Conservation (phyloP, 1,140 invertebrate genomes). For the Heliconius congener region DNA sequence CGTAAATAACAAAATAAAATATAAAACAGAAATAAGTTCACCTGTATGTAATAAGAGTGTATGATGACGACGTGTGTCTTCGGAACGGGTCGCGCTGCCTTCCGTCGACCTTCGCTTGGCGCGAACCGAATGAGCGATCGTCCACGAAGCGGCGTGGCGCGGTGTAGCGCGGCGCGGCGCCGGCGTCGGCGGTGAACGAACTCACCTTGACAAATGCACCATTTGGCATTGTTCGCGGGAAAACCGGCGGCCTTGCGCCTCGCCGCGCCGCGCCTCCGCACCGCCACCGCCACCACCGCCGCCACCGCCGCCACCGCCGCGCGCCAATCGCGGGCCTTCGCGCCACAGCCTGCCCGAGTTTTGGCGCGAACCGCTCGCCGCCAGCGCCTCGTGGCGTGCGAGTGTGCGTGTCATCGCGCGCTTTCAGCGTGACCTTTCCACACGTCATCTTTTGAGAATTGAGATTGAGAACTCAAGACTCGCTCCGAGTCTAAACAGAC, state of each 20-base stretch:
- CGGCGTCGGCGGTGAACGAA: constrained; percentile 79
- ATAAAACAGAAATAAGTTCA: constrained; percentile 55
- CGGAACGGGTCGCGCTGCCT: constrained; percentile 60
- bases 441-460: constrained; percentile 34
- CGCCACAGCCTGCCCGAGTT: constrained; percentile 76
- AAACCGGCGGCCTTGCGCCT: constrained; percentile 79
- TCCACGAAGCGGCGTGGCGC: constrained; percentile 65
- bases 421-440: constrained; percentile 63
- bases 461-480: not conserved
- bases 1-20: constrained; percentile 11
- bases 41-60: constrained; percentile 71
- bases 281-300: constrained; percentile 49
- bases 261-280: constrained; percentile 56
- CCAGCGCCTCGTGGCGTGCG: constrained; percentile 48
- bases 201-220: constrained; percentile 81
- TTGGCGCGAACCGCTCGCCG: constrained; percentile 71
- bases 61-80: constrained; percentile 63
- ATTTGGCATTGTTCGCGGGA: constrained; percentile 81
- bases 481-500: not conserved
- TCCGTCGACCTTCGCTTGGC: constrained; percentile 74
- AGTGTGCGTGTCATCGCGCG: constrained; percentile 41
- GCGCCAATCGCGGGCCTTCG: constrained; percentile 73
- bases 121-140: constrained; percentile 62
- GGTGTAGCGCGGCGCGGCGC: constrained; percentile 71
- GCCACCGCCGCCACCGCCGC: constrained; percentile 43